phyloP scores from a whole-genome alignment of 2,113 vertebrate species.

The Dipodomys ordii region DNA sequence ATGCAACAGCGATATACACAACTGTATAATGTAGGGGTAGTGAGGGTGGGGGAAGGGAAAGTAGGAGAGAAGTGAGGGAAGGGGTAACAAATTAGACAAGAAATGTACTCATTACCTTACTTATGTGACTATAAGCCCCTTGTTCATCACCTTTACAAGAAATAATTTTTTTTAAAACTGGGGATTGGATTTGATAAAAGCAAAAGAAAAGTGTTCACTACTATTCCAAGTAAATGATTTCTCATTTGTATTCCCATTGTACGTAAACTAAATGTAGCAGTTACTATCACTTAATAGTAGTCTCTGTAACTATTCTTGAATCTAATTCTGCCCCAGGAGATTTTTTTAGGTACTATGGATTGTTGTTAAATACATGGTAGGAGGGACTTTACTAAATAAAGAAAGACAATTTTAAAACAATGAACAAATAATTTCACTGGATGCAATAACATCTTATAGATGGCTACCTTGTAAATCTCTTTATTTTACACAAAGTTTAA shows the following conservation, averaged over 20 bases:
- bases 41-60: no score
- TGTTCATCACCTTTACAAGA: no score
- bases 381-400: slow-evolving; percentile 3
- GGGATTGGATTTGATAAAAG: background rate
- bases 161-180: no score
- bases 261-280: background rate
- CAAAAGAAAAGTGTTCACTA: background rate
- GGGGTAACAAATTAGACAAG: no score
- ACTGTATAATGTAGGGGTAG: no score
- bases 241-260: background rate
- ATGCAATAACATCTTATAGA: slow-evolving; percentile 17
- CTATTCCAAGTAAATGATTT: background rate
- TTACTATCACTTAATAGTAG: background rate
- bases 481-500: slow-evolving; percentile 55
- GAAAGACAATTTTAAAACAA: slow-evolving; percentile 28
- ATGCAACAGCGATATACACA: no score
- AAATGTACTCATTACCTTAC: no score
- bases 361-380: background rate
- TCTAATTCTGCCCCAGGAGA: background rate
- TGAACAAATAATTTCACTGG: slow-evolving; percentile 31
- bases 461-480: background rate
- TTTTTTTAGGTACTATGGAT: background rate
- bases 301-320: background rate
- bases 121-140: no score
- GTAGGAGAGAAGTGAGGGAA: no score